These are phyloP conservation scores for Machimus rusticus DNA, from an alignment of 2,888 invertebrate species.

Conservation along the genomic window DNA sequence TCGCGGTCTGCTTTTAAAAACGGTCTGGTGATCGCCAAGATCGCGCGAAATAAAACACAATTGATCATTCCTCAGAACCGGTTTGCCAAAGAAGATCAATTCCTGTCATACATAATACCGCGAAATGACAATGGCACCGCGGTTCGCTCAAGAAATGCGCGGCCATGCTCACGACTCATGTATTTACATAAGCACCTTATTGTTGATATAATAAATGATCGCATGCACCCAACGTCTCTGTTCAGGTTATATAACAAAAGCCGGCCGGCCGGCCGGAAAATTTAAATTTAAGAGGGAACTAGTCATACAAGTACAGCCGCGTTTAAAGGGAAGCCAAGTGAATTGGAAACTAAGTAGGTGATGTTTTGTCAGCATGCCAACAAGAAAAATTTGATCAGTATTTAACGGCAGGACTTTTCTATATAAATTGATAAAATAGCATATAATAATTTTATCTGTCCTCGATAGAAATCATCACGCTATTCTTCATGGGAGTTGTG, in stretches of 20 bases:
- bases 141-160: background rate
- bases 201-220: background rate
- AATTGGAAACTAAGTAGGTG: background rate
- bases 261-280: constrained; percentile 21
- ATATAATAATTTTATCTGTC: too few species aligned
- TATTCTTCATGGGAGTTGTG: too few species aligned
- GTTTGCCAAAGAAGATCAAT: background rate
- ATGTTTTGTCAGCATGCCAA: background rate
- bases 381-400: background rate
- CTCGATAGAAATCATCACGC: too few species aligned
- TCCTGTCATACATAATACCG: background rate
- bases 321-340: background rate
- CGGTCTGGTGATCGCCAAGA: background rate
- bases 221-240: background rate
- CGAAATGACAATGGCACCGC: background rate
- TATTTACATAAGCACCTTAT: background rate
- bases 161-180: background rate
- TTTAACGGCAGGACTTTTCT: too few species aligned
- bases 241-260: constrained; percentile 4
- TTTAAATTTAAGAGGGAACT: background rate
- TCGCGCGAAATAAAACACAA: background rate
- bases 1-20: background rate
- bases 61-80: background rate
- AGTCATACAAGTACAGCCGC: background rate
- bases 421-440: too few species aligned